phyloP scores from a whole-genome alignment of 2,888 invertebrate species.

The Euzetes globulus region DNA sequence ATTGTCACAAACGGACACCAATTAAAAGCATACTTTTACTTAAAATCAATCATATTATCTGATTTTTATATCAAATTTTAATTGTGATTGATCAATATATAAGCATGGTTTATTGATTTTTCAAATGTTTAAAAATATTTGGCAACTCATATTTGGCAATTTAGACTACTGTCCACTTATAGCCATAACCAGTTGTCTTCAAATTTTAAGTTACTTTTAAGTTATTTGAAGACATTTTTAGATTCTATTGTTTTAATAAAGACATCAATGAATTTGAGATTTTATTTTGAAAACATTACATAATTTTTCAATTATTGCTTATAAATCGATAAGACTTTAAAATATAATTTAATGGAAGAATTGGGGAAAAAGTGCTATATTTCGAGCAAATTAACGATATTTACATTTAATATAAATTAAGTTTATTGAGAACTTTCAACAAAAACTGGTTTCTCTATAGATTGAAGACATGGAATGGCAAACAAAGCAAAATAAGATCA shows the following conservation, averaged over 20 bases:
- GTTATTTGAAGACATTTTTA: background rate
- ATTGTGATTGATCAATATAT: too few species aligned
- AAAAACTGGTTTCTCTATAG: background rate
- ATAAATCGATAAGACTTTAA: background rate
- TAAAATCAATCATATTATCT: background rate
- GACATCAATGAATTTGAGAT: background rate
- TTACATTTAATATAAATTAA: background rate
- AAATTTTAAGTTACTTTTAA: too few species aligned
- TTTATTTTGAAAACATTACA: too few species aligned
- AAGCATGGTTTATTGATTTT: too few species aligned
- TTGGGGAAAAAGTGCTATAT: background rate
- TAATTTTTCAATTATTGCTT: background rate
- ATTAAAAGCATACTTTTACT: background rate
- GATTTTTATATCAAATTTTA: background rate
- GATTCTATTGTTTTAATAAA: background rate
- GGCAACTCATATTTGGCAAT: too few species aligned
- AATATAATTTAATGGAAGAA: background rate
- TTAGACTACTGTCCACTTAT: too few species aligned
- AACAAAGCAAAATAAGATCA: too few species aligned
- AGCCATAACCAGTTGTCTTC: too few species aligned
- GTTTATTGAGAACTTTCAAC: background rate
- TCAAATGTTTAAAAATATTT: too few species aligned
- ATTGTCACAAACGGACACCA: background rate
- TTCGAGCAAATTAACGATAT: background rate
- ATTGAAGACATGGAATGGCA: too few species aligned